Percentiles rank a stretch among this genome's conserved stretches.
These are phyloP conservation scores for Maccullochella peelii DNA, from an alignment of 2,113 vertebrate genomes.

Conservation along the genomic window DNA sequence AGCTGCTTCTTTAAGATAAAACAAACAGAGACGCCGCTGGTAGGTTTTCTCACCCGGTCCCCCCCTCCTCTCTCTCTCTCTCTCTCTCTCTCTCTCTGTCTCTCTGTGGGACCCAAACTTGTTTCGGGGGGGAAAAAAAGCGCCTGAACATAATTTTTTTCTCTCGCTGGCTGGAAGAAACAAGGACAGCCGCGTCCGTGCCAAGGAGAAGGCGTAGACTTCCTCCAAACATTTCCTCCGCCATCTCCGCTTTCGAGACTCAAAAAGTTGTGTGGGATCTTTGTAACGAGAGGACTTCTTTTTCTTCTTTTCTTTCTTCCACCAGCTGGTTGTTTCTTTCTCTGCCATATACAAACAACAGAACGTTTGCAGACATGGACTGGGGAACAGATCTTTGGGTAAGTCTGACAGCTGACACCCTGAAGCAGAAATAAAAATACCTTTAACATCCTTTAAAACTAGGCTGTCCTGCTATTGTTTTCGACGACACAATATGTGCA, in stretches of 20 bases:
- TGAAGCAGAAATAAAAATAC: background rate
- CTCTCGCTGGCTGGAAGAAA: slow-evolving; percentile 41
- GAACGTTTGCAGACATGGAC: slow-evolving; percentile 72
- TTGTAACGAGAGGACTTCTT: background rate
- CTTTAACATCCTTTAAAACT: slow-evolving; percentile 9
- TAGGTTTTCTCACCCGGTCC: background rate
- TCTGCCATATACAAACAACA: background rate
- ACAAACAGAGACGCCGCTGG: slow-evolving; percentile 31
- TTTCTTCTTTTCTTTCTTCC: background rate
- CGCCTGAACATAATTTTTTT: slow-evolving; percentile 35
- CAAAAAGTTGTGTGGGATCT: slow-evolving; percentile 22
- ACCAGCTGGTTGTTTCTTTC: slow-evolving; percentile 14
- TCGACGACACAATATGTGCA: background rate
- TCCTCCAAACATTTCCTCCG: slow-evolving; percentile 77
- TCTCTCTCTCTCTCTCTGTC: background rate
- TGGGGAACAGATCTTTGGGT: slow-evolving; percentile 82
- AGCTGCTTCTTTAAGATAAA: slow-evolving; percentile 68
- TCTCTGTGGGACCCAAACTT: slow-evolving; percentile 53
- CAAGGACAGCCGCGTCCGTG: slow-evolving; percentile 54
- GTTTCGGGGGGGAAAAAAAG: slow-evolving; percentile 66
- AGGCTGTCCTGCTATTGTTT: slow-evolving; percentile 20
- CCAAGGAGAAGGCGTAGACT: slow-evolving; percentile 79
- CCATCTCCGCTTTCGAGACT: slow-evolving; percentile 60
- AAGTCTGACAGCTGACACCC: slow-evolving; percentile 77
- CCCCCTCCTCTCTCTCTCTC: background rate